phyloP scores from a whole-genome alignment of 2,888 invertebrate genomes.

The Cephus runcator region DNA sequence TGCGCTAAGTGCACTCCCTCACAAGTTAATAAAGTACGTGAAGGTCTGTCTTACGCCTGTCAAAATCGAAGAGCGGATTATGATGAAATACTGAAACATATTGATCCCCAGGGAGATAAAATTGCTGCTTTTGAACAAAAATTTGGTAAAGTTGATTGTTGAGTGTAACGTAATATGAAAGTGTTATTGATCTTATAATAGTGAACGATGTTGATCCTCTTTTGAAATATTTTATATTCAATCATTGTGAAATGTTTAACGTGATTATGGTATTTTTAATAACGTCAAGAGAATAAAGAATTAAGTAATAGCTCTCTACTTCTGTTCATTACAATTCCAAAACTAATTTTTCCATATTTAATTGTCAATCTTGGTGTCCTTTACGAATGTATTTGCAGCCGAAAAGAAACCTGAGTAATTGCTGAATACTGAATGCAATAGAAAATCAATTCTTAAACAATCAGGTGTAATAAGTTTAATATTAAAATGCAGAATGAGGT shows the following conservation, averaged over 20 bases:
- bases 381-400: too few relatives aligned
- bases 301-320: neutral
- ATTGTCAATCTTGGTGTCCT: too few relatives aligned
- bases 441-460: too few relatives aligned
- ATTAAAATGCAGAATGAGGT: neutral
- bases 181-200: neutral
- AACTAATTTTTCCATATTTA: neutral
- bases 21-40: conserved; percentile 29
- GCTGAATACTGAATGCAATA: too few relatives aligned
- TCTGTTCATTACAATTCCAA: neutral
- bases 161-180: neutral
- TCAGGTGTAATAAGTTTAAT: too few relatives aligned
- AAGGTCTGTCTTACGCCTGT: conserved; percentile 30
- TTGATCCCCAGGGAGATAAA: conserved; percentile 32
- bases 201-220: neutral
- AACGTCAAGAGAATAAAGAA: neutral
- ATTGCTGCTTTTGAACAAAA: conserved; percentile 28
- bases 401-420: too few relatives aligned
- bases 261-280: neutral
- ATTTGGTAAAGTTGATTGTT: conserved; percentile 31
- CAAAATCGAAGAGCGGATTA: conserved; percentile 28
- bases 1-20: conserved; percentile 36
- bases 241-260: neutral
- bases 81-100: conserved; percentile 18
- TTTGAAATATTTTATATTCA: neutral